Evolutionary conservation across 2,113 vertebrate genomes (phyloP), one percentile per base, ranked within the genome.

Genomic region (Chaetodon auriga): DNA sequence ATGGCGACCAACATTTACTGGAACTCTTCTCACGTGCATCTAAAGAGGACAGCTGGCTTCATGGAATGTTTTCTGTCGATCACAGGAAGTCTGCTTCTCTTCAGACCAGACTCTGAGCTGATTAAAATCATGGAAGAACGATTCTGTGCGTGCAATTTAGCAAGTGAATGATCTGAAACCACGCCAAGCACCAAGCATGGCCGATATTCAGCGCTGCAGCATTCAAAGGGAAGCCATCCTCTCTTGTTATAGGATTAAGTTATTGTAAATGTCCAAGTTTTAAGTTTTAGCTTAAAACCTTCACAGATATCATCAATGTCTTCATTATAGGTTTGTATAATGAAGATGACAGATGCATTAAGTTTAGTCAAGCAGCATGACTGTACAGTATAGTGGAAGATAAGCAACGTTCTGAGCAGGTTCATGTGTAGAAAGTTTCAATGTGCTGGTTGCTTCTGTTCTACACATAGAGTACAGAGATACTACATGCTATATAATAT

Each of bases 41-140:
- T 66, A 55, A 68, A 65, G 53, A 78, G 43, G 10, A 55, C 45
- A 0, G 9, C 73, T 84, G 19, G 41, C 61, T 75, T 69, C 14
- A 30, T 89, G 92, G 91, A 93, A 92, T 93, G 91, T 88, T 81
- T 84, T 48, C 63, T 68, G 75, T 41, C 49, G 35, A 49, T 54
- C 53, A 23, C 73, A 78, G 65, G 63, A 36, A 21, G 53, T 66
- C 49, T 30, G 72, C 78, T 58, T 57, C n/a, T 65, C 35, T 62
- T 25, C 45, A 6, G 13, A 58, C 72, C 23, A 19, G 5, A 55
- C 70, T 80, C 58, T 55, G 45, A 57, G 46, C 46, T 60, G n/a
- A 73, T 68, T 54, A 8, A 70, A 82, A 81, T 84, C 68, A 78
- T 1, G 23, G 69, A 82, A 73, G 73, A 82, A 78, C 6, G 0